Evolutionary conservation across 2,113 vertebrate genomes (phyloP), one percentile per base, ranked within the genome.

Genomic region (Chascanopsetta lugubris): DNA sequence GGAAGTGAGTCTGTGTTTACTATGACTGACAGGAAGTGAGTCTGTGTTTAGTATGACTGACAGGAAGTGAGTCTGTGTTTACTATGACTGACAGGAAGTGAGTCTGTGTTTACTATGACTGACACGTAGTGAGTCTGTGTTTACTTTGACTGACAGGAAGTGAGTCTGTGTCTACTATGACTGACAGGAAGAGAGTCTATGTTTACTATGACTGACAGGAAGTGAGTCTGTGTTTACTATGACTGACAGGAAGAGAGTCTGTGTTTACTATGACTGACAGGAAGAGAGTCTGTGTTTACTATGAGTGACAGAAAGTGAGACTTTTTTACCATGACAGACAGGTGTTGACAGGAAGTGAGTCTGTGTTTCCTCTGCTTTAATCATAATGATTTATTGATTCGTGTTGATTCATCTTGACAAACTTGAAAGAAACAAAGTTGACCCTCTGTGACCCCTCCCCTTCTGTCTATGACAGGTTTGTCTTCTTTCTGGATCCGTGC

Each of bases 401-500:
- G 15, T 36, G 12, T 36, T 15, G 12, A 36, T 36, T 36, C 34
- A 4, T 15, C 12, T n/a, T n/a, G n/a, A n/a, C n/a, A n/a, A n/a
- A 15, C 15, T 36, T 36, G 32, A 36, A 36, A 36, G 0, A 13
- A 1, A 15, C 34, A 32, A 32, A 5, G 12, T 36, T 24, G 21
- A 40, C 48, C 34, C 32, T 30, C 8, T 18, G 26, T 51, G 62
- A 27, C 22, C 42, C 38, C 42, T 45, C 8, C 13, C 2, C 8
- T 42, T 15, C 13, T 27, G 11, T 56, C 40, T 20, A 64, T 59
- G 74, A 30, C 89, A 99, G 97, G 89, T 98, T 94, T 51, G 96
- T 99, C 4, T 99, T 98, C 91, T 99, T 99, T 89, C 85, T 99
- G 94, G 96, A 99, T 82, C 97, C 97, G 4, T 99, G 97, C 84